These are phyloP conservation scores for Porites evermanni DNA, from an alignment of 92 coral and sea anemone genomes.

Conservation along the genomic window DNA sequence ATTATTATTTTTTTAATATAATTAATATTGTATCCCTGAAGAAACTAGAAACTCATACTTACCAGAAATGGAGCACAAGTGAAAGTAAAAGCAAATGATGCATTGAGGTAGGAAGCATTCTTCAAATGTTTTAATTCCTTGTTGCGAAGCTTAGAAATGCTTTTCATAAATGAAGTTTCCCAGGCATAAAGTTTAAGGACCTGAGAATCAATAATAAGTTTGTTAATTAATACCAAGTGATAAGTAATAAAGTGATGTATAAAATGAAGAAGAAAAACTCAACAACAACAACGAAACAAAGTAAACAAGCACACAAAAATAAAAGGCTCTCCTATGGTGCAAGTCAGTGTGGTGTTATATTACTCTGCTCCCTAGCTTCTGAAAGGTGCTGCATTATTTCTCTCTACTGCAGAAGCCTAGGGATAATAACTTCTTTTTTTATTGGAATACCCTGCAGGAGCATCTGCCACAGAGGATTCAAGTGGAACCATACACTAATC, in stretches of 20 bases:
- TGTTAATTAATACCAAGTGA: neutral
- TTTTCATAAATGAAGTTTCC: slow-evolving; percentile 85
- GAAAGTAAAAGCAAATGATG: slow-evolving; percentile 68
- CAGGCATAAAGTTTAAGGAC: slow-evolving; percentile 93
- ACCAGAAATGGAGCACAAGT: slow-evolving; percentile 90
- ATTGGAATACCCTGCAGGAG: too few relatives aligned
- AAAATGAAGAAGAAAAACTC: neutral
- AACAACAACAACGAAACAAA: too few relatives aligned
- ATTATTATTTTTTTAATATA: too few relatives aligned
- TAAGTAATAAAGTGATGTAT: neutral
- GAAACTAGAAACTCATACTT: slow-evolving; percentile 22
- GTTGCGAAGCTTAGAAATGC: slow-evolving; percentile 60
- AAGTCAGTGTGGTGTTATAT: too few relatives aligned
- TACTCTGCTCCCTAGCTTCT: too few relatives aligned
- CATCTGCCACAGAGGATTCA: too few relatives aligned
- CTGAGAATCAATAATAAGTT: slow-evolving; percentile 44
- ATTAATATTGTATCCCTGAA: neutral
- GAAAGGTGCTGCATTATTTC: too few relatives aligned
- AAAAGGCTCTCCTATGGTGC: too few relatives aligned
- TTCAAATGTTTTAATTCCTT: slow-evolving; percentile 70
- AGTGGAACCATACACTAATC: too few relatives aligned
- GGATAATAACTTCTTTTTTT: too few relatives aligned
- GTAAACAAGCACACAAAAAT: too few relatives aligned
- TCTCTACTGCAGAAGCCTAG: too few relatives aligned
- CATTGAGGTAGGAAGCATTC: slow-evolving; percentile 59